Evolutionary conservation across 2,888 invertebrate genomes (phyloP).

Genomic region (Polydrusus pterygomalis): DNA sequence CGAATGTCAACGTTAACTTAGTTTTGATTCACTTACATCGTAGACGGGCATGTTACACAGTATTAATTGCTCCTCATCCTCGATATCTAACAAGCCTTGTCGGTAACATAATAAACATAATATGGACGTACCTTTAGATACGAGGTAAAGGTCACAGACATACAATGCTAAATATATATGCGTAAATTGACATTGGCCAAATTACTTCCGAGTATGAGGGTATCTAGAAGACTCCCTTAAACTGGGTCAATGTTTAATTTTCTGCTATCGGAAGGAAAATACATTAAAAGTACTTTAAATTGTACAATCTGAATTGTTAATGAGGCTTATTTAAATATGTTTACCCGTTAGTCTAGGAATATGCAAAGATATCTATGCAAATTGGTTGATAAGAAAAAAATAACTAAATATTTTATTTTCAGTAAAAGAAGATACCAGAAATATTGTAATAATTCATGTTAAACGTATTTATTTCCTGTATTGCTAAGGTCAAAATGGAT

Average conservation of each 20-base stretch:
- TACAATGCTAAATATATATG: neutral
- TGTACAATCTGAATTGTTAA: constrained; percentile 22
- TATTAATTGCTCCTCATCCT: no score
- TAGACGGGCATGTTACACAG: no score
- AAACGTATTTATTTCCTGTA: no score
- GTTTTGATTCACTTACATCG: no score
- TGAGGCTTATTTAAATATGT: constrained; percentile 9
- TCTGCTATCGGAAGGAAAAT: constrained; percentile 26
- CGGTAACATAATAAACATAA: no score
- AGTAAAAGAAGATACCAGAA: no score
- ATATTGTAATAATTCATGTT: no score
- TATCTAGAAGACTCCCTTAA: constrained; percentile 23
- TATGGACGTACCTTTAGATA: neutral
- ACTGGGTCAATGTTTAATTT: constrained; percentile 42
- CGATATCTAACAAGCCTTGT: no score
- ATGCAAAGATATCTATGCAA: neutral
- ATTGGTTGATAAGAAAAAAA: neutral
- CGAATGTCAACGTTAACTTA: no score
- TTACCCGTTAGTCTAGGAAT: neutral
- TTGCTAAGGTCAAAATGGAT: no score
- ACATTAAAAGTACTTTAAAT: neutral
- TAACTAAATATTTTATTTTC: no score
- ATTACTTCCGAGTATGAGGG: constrained; percentile 39
- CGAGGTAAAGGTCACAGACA: neutral
- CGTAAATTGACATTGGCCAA: constrained; percentile 43